Evolutionary conservation across 2,113 vertebrate genomes (phyloP), one percentile per base, ranked within the genome.

Genomic region (Mustelus asterias): DNA sequence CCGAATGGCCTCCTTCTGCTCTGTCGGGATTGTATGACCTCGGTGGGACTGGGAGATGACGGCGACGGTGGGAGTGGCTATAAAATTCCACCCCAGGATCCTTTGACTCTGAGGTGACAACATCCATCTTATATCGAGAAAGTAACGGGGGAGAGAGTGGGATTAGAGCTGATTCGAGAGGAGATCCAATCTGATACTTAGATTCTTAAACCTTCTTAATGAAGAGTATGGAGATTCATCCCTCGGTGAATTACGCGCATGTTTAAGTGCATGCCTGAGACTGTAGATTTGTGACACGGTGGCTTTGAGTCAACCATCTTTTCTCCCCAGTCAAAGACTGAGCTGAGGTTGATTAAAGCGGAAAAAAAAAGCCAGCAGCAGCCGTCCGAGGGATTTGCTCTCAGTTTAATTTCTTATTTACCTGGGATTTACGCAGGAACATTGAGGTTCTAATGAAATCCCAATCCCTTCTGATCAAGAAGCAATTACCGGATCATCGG

Each of bases 401-500:
- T 18, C n/a, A 48, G 14, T 96, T 96, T 96, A 96, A 96, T 96
- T 96, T 96, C 96, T 95, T 96, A 96, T 94, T 92, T 95, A 70
- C 76, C 20, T 7, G 80, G 63, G 60, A 96, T 80, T 96, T 95
- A 96, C 96, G 96, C 96, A 96, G 96, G 63, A 96, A 96, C 96
- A 95, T 96, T 85, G 83, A 96, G 85, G 86, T 13, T 65, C 96
- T 96, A 96, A 96, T 96, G 95, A 96, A 94, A 96, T 96, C 95
- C 80, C 65, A 67, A 65, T 92, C 95, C 96, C 93, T 54, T 83
- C 37, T 95, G 78, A 94, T 69, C 65, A 1, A 94, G 92, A 67
- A 94, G 60, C 37, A 94, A 94, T 94, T 44, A 70, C 20, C 6
- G n/a, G 37, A 69, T 63, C 20, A 7, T 93, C 33, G 67, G 1